phyloP scores from a whole-genome alignment of 1,140 invertebrate genomes.

The Panulirus ornatus region DNA sequence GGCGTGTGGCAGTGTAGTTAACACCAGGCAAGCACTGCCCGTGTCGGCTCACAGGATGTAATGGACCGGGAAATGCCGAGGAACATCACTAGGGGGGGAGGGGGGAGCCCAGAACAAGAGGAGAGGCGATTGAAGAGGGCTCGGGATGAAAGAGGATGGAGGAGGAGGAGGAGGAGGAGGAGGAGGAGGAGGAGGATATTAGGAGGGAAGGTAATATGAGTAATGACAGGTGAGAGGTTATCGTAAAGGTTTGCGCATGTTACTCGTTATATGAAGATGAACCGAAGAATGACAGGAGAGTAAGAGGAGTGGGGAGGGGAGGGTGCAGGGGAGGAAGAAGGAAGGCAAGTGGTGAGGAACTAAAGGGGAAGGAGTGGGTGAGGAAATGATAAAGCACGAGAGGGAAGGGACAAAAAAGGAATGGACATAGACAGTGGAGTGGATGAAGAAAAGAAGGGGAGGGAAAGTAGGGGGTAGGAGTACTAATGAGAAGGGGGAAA shows the following conservation, averaged over 20 bases:
- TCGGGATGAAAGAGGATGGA: not conserved
- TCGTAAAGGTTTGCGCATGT: no score
- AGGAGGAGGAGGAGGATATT: no score
- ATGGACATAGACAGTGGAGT: not conserved
- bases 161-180: not conserved
- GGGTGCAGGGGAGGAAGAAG: not conserved
- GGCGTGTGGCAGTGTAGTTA: not conserved
- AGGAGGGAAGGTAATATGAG: not conserved
- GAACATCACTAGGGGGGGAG: slow-evolving; percentile 7
- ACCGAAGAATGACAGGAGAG: not conserved
- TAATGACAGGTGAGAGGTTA: not conserved
- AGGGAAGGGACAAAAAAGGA: not conserved
- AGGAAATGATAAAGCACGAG: no score
- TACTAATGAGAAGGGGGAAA: not conserved
- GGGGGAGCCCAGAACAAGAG: not conserved
- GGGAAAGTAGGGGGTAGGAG: not conserved
- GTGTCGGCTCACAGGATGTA: not conserved
- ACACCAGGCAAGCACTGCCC: not conserved
- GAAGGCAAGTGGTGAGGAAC: no score
- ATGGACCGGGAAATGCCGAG: slow-evolving; percentile 30
- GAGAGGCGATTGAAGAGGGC: not conserved
- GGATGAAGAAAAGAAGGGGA: not conserved
- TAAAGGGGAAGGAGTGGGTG: not conserved
- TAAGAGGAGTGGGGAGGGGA: not conserved
- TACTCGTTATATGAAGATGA: no score